Evolutionary conservation across 2,888 invertebrate species (phyloP).

Genomic region (Epistrophe eligans): DNA sequence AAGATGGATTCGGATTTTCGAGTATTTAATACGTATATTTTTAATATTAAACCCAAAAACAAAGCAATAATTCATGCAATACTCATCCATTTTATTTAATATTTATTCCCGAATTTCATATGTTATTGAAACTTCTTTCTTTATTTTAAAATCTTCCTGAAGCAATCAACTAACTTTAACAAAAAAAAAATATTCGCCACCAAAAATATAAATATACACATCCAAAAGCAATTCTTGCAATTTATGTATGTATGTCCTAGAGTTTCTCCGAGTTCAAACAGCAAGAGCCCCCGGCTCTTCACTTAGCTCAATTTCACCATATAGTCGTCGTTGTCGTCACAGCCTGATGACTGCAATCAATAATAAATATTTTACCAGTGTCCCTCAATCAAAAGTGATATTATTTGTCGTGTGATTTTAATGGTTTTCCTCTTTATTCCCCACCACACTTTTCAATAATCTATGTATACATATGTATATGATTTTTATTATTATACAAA

Average conservation of each 20-base stretch:
- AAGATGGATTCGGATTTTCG: too few relatives aligned
- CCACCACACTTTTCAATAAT: background rate
- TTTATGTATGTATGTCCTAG: background rate
- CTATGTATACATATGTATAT: background rate
- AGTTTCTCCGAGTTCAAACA: background rate
- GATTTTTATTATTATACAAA: conserved; percentile 8
- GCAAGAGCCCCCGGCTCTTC: background rate
- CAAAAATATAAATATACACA: background rate
- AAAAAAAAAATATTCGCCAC: background rate
- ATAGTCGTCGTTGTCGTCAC: conserved; percentile 34
- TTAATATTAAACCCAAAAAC: background rate
- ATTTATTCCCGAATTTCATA: conserved; percentile 30
- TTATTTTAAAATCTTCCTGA: background rate
- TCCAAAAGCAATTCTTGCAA: background rate
- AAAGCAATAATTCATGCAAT: background rate
- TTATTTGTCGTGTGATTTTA: conserved; percentile 68
- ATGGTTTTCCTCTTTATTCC: conserved; percentile 44
- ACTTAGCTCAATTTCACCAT: conserved; percentile 31
- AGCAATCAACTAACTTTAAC: conserved; percentile 28
- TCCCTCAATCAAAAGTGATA: conserved; percentile 55
- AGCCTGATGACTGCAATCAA: conserved; percentile 72
- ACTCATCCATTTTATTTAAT: background rate
- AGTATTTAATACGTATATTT: too few relatives aligned
- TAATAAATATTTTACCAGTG: conserved; percentile 61
- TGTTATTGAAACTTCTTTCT: conserved; percentile 20